Base-by-base conservation (phyloP, 2,888 invertebrate species). In the Tenthredo amoena region DNA sequence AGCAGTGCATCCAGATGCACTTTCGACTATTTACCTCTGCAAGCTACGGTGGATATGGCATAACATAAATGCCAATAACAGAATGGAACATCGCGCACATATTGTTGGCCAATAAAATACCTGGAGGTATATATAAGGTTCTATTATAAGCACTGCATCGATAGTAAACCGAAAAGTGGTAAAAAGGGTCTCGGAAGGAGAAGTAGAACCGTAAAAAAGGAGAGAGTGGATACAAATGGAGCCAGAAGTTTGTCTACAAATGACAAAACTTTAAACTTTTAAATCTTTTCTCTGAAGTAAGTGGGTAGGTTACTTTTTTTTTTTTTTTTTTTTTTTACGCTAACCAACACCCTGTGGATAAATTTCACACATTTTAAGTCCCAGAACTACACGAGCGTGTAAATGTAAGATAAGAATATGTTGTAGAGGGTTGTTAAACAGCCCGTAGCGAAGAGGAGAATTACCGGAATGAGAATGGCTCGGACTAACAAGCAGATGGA, bases 21-120 rank as follows among this genome's bases (percentile, higher is more conserved):
- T 74, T 74, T 43, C 72, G 10, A 74, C 72, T 43, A 43, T 43
- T 74, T 74, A 74, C 43, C 18, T 7, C 26, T 5, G 21, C 0
- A 21, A 21, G 7, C 68, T 58, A 15, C 15, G 62, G 62, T 2
- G 62, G 26, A 15, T 26, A 68, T 26, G 34, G 34, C 34, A 34
- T 68, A 68, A 12, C 18, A 43, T 43, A 74, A 74, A 74, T 74
- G 72, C 43, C 72, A 74, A 43, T 74, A 74, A 21, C 72, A 74
- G 43, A 74, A 43, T 74, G 21, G 43, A 74, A 43, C 9, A 74
- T 43, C 10, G 40, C 37, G 12, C 40, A 68, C 34, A 12, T 34
- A n/a, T 55, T 18, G 31, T 31, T 31, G 68, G 68, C 68, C 34
- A 68, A 74, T 74, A 74, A 74, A 74, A 74, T 74, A 74, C 2